These are phyloP conservation scores for Myopa tessellatipennis DNA, from an alignment of 2,888 invertebrate species.

Conservation along the genomic window DNA sequence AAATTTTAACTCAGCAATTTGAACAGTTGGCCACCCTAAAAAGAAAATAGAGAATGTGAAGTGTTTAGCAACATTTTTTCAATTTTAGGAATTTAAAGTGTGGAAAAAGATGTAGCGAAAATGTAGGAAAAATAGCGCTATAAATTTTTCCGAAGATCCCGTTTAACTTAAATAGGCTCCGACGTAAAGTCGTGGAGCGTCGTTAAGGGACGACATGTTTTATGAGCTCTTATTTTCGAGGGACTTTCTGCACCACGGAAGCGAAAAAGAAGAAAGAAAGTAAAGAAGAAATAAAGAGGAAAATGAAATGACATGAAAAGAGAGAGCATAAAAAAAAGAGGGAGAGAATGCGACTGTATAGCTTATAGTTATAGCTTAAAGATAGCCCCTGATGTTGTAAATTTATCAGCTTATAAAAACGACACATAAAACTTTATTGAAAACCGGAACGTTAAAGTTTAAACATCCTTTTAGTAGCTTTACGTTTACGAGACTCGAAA, in stretches of 20 bases:
- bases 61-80: background rate
- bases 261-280: no score
- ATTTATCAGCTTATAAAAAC: background rate
- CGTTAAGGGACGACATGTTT: background rate
- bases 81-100: background rate
- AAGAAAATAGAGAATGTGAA: background rate
- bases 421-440: background rate
- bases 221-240: background rate
- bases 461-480: no score
- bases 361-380: background rate
- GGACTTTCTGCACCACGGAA: background rate
- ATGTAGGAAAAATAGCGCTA: background rate
- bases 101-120: background rate
- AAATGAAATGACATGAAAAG: no score
- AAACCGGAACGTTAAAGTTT: no score
- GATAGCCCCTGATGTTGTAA: background rate
- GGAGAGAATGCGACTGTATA: background rate
- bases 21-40: background rate
- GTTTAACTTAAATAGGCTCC: background rate
- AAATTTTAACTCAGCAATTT: background rate
- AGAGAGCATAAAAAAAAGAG: no score
- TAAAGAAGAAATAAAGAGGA: no score
- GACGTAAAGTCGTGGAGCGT: background rate
- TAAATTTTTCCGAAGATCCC: conserved; percentile 1
- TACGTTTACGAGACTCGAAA: no score